phyloP scores from a whole-genome alignment of 2,888 invertebrate species.

The Apamea monoglypha region DNA sequence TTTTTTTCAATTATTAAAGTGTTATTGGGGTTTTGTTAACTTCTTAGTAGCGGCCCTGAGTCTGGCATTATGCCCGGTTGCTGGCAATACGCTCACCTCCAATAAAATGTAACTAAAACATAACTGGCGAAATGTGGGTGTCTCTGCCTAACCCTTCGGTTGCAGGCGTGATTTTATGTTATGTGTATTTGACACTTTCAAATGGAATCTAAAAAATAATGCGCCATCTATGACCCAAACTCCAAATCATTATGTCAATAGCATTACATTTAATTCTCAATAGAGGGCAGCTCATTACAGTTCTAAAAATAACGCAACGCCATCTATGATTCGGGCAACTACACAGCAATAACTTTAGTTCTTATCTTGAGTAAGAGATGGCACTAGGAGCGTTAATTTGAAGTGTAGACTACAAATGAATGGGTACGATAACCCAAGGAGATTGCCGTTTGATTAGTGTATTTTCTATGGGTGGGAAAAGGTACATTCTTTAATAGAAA shows the following conservation, averaged over 20 bases:
- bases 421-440: not conserved
- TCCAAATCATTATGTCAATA: not conserved
- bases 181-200: not conserved
- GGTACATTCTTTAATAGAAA: not conserved
- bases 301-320: conserved; percentile 2
- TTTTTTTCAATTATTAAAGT: not conserved
- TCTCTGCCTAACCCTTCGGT: not conserved
- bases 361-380: conserved; percentile 46
- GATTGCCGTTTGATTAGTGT: not conserved
- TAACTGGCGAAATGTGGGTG: not conserved
- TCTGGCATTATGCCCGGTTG: not conserved
- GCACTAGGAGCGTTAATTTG: conserved; percentile 8
- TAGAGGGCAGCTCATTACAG: conserved; percentile 15
- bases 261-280: not conserved
- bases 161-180: not conserved
- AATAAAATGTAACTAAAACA: not conserved
- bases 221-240: conserved; percentile 17
- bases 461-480: not conserved
- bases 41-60: not conserved
- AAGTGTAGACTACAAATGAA: not conserved
- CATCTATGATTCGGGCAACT: conserved; percentile 37
- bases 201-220: not conserved
- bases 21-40: not conserved
- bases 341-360: not conserved
- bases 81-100: too few relatives aligned